Conservation (phyloP, 1,140 invertebrate species). For the Cydia pomonella region DNA sequence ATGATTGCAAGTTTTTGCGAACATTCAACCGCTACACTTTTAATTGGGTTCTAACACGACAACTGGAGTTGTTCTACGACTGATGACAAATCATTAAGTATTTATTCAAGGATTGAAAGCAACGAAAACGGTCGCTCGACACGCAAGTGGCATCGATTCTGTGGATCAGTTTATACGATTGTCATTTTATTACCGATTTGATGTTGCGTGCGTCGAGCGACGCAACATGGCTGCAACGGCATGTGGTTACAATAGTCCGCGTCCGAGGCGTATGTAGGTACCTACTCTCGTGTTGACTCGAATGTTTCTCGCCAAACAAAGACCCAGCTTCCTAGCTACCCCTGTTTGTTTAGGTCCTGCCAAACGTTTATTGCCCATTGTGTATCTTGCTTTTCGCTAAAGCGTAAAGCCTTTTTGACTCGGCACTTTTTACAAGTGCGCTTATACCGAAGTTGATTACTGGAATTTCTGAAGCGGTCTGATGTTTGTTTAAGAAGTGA, state of each 20-base stretch:
- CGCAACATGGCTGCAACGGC: neutral
- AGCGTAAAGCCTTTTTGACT: conserved; percentile 78
- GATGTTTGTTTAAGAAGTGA: conserved; percentile 44
- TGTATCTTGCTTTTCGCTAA: conserved; percentile 71
- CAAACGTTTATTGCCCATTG: conserved; percentile 76
- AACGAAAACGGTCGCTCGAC: conserved; percentile 22
- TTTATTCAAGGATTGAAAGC: conserved; percentile 30
- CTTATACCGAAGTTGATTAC: conserved; percentile 71
- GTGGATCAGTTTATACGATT: conserved; percentile 10
- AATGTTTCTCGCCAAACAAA: conserved; percentile 76
- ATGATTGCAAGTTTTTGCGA: conserved; percentile 1
- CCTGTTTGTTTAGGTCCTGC: conserved; percentile 78
- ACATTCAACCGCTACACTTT: neutral
- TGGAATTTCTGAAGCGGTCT: conserved; percentile 45
- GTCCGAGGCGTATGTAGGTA: conserved; percentile 15
- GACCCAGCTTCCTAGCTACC: conserved; percentile 76
- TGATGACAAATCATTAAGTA: conserved; percentile 30
- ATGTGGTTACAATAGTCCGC: neutral
- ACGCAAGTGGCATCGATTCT: conserved; percentile 20
- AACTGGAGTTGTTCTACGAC: conserved; percentile 10
- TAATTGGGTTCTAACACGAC: conserved; percentile 27
- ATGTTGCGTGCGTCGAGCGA: conserved; percentile 10
- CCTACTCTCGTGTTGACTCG: conserved; percentile 63
- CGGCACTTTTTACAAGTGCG: conserved; percentile 75
- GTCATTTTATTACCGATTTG: conserved; percentile 24